Evolutionary conservation across 1,140 invertebrate species (phyloP), one percentile per base, ranked within the genome.

Genomic region (Asbolus verrucosus): DNA sequence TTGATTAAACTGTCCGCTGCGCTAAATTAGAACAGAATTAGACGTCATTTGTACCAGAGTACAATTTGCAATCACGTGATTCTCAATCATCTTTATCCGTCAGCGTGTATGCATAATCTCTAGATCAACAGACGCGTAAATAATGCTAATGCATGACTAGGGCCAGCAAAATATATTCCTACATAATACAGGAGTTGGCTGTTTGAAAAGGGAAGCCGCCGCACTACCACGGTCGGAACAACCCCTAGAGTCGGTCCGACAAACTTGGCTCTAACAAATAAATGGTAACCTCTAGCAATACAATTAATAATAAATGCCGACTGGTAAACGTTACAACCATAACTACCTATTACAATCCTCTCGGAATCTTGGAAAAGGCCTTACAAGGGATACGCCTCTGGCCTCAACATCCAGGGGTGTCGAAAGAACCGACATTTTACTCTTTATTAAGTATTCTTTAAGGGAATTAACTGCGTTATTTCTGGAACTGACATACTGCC

Each of bases 81-180:
- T 60, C 69, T 71, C 69, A 67, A 74, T 71, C 72, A 68, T 67
- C 65, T 70, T 71, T 73, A 73, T 73, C 71, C 71, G 68, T 73
- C 67, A 69, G 71, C 41, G 62, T 41, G 61, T 66, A 69, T 73
- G 66, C 71, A 24, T 61, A 61, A 61, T 61, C 59, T 61, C 59
- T 38, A 65, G 71, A 50, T 69, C 65, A 39, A 69, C 65, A 70
- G 68, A 69, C 68, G 71, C 71, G 68, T 73, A 50, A 50, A 50
- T 50, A 50, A 50, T 50, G 43, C 43, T 50, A 50, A 50, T 50
- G 18, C 43, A 50, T 18, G 43, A 21, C 33, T 4, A 36, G 31
- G 36, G 54, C 62, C 68, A 62, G 61, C 68, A 72, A 72, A 69
- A 72, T 63, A 72, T 69, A 72, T 72, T 72, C 70, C 67, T 72